Evolutionary conservation across 2,888 invertebrate genomes (phyloP).

Genomic region (Drosophila bunnanda): DNA sequence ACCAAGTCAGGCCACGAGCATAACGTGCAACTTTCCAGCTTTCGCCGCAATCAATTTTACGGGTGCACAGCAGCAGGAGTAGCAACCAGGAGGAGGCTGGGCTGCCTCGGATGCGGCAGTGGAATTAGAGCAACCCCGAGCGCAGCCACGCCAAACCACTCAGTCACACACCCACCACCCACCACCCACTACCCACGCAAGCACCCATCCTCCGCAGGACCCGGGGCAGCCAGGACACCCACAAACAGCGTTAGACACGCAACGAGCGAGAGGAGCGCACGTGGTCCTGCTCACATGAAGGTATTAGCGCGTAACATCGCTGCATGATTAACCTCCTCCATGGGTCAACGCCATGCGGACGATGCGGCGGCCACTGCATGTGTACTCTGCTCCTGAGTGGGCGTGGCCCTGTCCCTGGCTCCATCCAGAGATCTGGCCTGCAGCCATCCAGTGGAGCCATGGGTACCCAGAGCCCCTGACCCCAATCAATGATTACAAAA

Average conservation of each 20-base stretch:
- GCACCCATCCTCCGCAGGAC: conserved; percentile 29
- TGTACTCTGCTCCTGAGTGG: conserved; percentile 13
- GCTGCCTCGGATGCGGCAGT: conserved; percentile 30
- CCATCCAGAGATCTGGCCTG: conserved; percentile 2
- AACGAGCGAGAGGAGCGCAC: conserved; percentile 69
- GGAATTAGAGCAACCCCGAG: conserved; percentile 74
- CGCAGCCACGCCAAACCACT: conserved; percentile 18
- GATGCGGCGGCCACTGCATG: conserved; percentile 20
- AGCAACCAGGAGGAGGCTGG: conserved; percentile 34
- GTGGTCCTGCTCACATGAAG: conserved; percentile 85
- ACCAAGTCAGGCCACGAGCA: conserved; percentile 79
- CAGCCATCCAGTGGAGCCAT: neutral
- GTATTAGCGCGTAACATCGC: conserved; percentile 84
- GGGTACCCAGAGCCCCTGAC: neutral
- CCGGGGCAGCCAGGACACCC: conserved; percentile 16
- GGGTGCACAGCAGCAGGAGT: conserved; percentile 65
- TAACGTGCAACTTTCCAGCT: conserved; percentile 83
- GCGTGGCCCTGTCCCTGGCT: conserved; percentile 9
- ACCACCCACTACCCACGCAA: conserved; percentile 13
- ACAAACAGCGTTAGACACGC: conserved; percentile 65
- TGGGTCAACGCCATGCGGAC: conserved; percentile 49
- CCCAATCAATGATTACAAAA: neutral
- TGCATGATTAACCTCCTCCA: conserved; percentile 83
- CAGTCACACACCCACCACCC: conserved; percentile 9
- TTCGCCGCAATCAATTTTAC: conserved; percentile 80